Evolutionary conservation across 2,797 vertebrate species (phyloP).

Genomic region (Gastrophryne carolinensis): DNA sequence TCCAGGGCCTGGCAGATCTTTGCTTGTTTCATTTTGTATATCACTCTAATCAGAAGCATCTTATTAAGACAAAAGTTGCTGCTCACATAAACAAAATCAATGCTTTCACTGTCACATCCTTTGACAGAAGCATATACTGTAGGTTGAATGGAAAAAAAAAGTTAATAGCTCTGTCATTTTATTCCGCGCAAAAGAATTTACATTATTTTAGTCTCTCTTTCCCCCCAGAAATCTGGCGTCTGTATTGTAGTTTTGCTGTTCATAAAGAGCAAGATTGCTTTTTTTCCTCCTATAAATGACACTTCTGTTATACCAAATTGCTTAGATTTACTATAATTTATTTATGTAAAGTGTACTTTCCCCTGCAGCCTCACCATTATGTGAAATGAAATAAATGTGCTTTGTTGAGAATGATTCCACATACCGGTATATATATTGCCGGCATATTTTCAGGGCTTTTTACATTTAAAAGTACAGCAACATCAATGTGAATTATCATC

Average conservation of each 20-base stretch:
- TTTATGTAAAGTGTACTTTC: background rate
- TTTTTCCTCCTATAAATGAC: background rate
- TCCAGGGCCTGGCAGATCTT: background rate
- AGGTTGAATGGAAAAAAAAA: background rate
- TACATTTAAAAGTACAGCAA: no score
- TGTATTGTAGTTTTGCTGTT: background rate
- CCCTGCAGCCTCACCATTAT: no score
- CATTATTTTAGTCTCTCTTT: background rate
- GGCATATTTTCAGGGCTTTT: no score
- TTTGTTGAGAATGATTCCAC: no score
- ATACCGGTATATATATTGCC: no score
- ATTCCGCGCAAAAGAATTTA: background rate
- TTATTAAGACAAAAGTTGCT: conserved; percentile 6
- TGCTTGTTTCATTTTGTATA: background rate
- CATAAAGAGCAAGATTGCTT: background rate
- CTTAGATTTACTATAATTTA: background rate
- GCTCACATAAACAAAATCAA: background rate
- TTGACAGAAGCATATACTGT: background rate
- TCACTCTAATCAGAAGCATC: background rate
- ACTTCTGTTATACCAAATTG: background rate
- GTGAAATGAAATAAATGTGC: no score
- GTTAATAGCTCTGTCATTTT: background rate
- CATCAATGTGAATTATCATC: no score
- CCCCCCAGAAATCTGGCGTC: no score
- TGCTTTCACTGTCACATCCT: background rate